Evolutionary conservation across 2,888 invertebrate species (phyloP), one percentile per base, ranked within the genome.

Genomic region (Oscheius sp.): DNA sequence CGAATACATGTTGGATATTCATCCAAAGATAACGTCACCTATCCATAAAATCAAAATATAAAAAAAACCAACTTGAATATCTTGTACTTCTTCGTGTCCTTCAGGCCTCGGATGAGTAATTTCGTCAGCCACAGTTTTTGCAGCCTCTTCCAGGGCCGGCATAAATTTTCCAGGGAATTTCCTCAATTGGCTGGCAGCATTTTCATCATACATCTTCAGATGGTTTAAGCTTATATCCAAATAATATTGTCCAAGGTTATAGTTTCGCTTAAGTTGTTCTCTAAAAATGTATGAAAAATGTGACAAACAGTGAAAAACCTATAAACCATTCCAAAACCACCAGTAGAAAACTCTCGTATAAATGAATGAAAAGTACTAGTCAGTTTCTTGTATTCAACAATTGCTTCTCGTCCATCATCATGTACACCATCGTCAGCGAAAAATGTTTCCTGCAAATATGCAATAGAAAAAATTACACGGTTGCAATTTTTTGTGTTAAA

Each of bases 281-380:
- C 97, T 96, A 86, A 45, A 66, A 36, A n/a, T 4, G 61, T 28
- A 8, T 41, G 20, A 6, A 62, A 62, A 2, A 14, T 54, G n/a
- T 57, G 14, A 36, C 36, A 14, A 9, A 36, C 14, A 14, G 14
- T 41, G 14, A 41, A 12, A 12, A 20, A 95, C 95, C 95, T 91
- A 90, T 97, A 97, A 90, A 94, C 94, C 86, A 94, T 96, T 82
- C 92, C 92, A 85, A 95, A 96, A 87, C 95, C 95, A 72, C 94
- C 95, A 74, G 93, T 93, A 83, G 95, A 94, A 88, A 94, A 98
- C 79, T 95, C 93, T 2, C 95, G 90, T 62, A 98, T 90, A 85
- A 98, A 98, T 78, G 95, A 94, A 87, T 94, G 94, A 84, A 95
- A 96, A 82, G 93, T 92, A 84, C 92, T 93, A 87, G 95, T 95